These are phyloP conservation scores for Metridium senile DNA, from an alignment of 92 coral and sea anemone genomes.

Conservation along the genomic window DNA sequence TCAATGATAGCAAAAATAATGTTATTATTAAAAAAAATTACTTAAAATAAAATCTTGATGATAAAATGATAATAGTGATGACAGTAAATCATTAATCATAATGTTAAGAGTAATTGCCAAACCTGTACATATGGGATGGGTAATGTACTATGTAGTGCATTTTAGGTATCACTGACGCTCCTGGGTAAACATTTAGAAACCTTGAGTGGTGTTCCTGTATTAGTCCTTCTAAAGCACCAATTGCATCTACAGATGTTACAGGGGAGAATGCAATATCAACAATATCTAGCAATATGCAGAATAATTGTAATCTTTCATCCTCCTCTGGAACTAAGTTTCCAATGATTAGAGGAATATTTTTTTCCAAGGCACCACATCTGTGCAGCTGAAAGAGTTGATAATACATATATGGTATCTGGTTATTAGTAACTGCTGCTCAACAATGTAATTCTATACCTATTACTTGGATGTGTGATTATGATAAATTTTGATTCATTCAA, in stretches of 20 bases:
- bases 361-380: conserved; percentile 62
- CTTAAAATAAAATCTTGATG: too few species aligned
- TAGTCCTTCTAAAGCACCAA: conserved; percentile 41
- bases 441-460: neutral
- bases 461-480: neutral
- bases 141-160: conserved; percentile 33
- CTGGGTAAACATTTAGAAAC: conserved; percentile 36
- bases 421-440: neutral
- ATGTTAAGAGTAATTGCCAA: neutral
- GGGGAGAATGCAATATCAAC: conserved; percentile 56
- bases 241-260: conserved; percentile 20
- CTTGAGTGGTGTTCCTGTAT: conserved; percentile 32
- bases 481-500: too few species aligned
- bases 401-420: neutral
- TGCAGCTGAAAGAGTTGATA: conserved; percentile 33
- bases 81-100: too few species aligned
- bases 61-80: too few species aligned
- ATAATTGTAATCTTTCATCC: conserved; percentile 50
- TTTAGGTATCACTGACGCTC: conserved; percentile 41
- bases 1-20: too few species aligned
- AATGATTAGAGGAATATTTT: conserved; percentile 43
- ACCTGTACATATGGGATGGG: neutral
- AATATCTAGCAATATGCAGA: conserved; percentile 41
- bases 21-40: too few species aligned
- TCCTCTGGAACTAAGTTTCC: conserved; percentile 44